Conservation (phyloP, 2,113 vertebrate species). For the Mungos mungo region DNA sequence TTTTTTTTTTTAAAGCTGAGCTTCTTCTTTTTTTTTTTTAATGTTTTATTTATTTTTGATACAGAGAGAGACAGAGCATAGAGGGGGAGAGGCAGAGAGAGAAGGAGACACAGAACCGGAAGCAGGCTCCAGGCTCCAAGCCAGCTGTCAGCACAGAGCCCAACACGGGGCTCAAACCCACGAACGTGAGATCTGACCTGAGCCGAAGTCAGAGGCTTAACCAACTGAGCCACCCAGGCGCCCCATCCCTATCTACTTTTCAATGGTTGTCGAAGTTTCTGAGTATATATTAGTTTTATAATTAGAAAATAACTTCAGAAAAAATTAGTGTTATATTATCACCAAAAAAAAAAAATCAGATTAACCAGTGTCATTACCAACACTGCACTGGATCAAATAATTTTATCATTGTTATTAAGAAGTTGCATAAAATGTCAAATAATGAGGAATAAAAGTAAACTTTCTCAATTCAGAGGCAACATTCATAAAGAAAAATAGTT, state of each 20-base stretch:
- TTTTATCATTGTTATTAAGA: neutral
- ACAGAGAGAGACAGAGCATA: no score
- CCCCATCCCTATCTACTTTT: constrained; percentile 1
- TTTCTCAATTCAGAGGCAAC: constrained; percentile 30
- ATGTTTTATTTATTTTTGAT: no score
- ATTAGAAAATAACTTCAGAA: constrained; percentile 37
- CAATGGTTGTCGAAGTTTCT: neutral
- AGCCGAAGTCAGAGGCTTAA: no score
- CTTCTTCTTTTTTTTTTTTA: no score
- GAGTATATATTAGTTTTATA: constrained; percentile 26
- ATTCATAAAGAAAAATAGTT: constrained; percentile 24
- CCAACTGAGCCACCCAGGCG: no score
- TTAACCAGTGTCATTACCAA: constrained; percentile 5
- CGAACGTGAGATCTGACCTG: no score
- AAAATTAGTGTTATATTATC: neutral
- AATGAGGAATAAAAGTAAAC: neutral
- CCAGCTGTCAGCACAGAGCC: no score
- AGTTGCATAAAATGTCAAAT: constrained; percentile 5
- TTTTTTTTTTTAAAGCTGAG: no score
- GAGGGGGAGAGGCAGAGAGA: no score
- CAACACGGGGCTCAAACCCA: no score
- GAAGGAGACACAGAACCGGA: no score
- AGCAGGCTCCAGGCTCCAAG: no score
- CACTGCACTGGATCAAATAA: neutral
- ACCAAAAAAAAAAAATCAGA: constrained; percentile 60